A percentile compares a stretch with the other conserved stretches of the same genome.
phyloP scores from a whole-genome alignment of 2,797 vertebrate genomes.

The Thalassophryne amazonica region DNA sequence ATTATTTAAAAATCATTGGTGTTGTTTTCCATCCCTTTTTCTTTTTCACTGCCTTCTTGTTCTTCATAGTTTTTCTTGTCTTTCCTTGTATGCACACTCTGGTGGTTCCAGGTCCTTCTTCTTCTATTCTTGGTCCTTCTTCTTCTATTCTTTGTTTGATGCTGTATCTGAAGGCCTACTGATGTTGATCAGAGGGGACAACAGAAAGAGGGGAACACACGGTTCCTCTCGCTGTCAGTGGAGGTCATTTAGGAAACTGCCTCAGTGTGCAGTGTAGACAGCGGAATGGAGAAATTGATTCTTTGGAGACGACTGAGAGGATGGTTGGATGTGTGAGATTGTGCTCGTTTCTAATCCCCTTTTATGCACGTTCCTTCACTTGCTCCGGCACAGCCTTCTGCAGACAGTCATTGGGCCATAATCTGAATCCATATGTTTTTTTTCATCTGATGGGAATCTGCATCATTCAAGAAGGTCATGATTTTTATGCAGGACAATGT shows the following conservation, averaged over 20 bases:
- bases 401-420: no score
- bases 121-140: conserved; percentile 9
- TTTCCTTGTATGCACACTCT: conserved; percentile 83
- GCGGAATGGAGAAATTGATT: conserved; percentile 5
- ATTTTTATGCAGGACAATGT: no score
- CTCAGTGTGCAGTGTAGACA: conserved; percentile 28
- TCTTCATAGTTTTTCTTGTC: conserved; percentile 68
- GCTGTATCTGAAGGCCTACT: conserved; percentile 52
- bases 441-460: no score
- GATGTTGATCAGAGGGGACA: conserved; percentile 81
- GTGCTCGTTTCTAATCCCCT: conserved; percentile 46
- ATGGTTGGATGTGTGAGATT: conserved; percentile 66
- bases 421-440: no score
- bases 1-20: no score
- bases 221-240: conserved; percentile 64
- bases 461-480: no score
- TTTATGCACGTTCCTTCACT: conserved; percentile 57
- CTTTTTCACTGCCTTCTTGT: conserved; percentile 52
- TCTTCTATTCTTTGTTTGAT: conserved; percentile 43
- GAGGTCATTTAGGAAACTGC: conserved; percentile 63
- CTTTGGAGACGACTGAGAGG: no score
- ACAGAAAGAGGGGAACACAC: conserved; percentile 69
- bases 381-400: conserved; percentile 84
- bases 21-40: conserved; percentile 27
- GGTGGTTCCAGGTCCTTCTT: conserved; percentile 75